These are phyloP conservation scores for Accipiter virgatus DNA, from an alignment of 2,113 vertebrate genomes.

Conservation along the genomic window DNA sequence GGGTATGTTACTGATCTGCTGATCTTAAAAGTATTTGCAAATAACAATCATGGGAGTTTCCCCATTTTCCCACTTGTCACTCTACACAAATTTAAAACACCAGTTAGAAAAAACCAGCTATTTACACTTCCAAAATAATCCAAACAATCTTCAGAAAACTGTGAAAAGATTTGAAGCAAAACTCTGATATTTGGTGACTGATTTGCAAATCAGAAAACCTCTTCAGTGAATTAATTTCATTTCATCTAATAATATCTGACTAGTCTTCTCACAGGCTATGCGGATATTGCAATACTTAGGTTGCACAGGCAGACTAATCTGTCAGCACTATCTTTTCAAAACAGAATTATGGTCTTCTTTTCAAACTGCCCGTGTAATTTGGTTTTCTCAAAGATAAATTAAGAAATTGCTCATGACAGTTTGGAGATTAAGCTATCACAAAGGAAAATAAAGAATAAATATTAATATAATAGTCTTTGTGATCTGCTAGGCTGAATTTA, in stretches of 20 bases:
- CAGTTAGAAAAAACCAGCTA: neutral
- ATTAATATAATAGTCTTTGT: neutral
- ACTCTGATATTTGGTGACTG: neutral
- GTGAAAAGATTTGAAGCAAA: neutral
- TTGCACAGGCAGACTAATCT: neutral
- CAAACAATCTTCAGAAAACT: neutral
- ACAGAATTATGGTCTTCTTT: neutral
- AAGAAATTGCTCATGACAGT: neutral
- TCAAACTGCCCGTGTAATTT: neutral
- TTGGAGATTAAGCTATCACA: neutral
- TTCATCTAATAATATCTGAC: neutral
- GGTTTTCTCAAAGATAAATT: neutral
- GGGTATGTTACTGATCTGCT: neutral
- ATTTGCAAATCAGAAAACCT: neutral
- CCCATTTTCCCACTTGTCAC: neutral
- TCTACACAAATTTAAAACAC: neutral
- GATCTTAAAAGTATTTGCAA: neutral
- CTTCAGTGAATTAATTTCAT: neutral
- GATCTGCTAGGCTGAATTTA: neutral
- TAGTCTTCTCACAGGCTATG: neutral
- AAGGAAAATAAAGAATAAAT: neutral
- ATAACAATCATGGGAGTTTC: accelerated
- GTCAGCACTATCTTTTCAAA: neutral
- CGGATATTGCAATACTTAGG: neutral
- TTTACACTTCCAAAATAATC: neutral